Conservation (phyloP, 2,797 vertebrate species). For the Falco columbarius region DNA sequence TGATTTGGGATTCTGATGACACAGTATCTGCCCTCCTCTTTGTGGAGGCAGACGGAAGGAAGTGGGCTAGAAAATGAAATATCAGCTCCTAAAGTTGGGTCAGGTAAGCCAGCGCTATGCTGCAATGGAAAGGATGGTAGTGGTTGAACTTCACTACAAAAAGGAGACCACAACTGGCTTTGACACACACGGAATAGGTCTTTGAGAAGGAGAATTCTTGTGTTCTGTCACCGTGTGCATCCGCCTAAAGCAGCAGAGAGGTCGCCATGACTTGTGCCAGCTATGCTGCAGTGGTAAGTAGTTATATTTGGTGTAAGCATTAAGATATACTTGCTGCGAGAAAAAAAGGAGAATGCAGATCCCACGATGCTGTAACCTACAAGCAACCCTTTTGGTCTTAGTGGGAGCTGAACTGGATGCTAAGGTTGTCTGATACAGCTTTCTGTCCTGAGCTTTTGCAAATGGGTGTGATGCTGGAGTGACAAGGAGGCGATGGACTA, state of each 20-base stretch:
- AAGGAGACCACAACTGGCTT: neutral
- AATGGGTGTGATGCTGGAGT: neutral
- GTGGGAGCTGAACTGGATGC: neutral
- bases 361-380: neutral
- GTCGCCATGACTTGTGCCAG: constrained; percentile 2
- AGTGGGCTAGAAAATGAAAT: constrained; percentile 35
- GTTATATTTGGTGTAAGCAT: fast-evolving
- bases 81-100: neutral
- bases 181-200: neutral
- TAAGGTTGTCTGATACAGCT: neutral
- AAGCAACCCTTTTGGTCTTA: neutral
- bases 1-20: neutral
- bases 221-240: neutral
- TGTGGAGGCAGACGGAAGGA: constrained; percentile 13
- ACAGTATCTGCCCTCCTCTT: neutral
- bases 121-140: constrained; percentile 62
- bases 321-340: neutral
- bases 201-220: neutral
- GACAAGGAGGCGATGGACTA: neutral
- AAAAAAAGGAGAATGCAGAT: neutral
- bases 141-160: constrained; percentile 70
- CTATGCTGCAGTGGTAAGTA: constrained; percentile 1
- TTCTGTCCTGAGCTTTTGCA: neutral
- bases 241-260: neutral
- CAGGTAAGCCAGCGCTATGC: neutral